A percentile compares a stretch with the other conserved stretches of the same genome.
Conservation (phyloP, 2,888 invertebrate species). For the Hedychridium roseum region DNA sequence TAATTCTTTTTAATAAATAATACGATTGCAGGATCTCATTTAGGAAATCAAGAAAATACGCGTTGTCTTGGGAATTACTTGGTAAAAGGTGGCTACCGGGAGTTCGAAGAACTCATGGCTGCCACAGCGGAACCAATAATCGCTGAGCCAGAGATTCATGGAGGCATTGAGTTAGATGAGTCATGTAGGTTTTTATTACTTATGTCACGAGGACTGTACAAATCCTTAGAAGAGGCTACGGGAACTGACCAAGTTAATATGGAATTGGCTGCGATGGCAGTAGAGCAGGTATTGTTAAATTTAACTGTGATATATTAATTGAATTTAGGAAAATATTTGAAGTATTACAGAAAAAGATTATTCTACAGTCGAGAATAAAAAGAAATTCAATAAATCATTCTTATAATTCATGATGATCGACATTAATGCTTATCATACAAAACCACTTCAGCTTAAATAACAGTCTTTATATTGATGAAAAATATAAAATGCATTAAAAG, state of each 20-base stretch:
- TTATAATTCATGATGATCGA: too few relatives aligned
- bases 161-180: constrained; percentile 80
- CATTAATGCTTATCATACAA: too few relatives aligned
- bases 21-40: constrained; percentile 67
- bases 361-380: too few relatives aligned
- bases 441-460: too few relatives aligned
- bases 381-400: too few relatives aligned
- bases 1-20: not conserved
- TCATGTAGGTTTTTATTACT: constrained; percentile 84
- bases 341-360: too few relatives aligned
- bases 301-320: too few relatives aligned
- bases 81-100: constrained; percentile 85
- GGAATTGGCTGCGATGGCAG: constrained; percentile 80
- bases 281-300: constrained; percentile 75
- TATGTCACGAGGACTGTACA: constrained; percentile 86
- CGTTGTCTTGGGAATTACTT: constrained; percentile 88
- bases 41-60: constrained; percentile 84
- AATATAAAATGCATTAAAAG: too few relatives aligned
- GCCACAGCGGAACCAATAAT: constrained; percentile 83
- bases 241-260: constrained; percentile 83
- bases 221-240: constrained; percentile 81
- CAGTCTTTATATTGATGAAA: too few relatives aligned
- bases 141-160: constrained; percentile 84
- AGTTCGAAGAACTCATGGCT: constrained; percentile 76
- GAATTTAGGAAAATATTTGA: too few relatives aligned